Evolutionary conservation across 2,888 invertebrate species (phyloP).

Genomic region (Tachina lurida): DNA sequence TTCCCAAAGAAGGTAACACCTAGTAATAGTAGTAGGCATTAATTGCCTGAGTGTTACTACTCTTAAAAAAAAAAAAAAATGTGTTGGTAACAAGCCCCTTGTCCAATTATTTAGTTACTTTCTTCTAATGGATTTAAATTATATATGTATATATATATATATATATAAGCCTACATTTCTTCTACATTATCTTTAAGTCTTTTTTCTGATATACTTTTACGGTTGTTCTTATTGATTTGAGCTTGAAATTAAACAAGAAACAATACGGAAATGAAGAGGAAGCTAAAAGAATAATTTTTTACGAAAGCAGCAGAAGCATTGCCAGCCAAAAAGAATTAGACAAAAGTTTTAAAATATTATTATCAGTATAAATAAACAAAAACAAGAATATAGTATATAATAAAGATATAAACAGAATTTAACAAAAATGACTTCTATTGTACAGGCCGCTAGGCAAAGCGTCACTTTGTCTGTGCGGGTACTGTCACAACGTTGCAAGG

Average conservation of each 20-base stretch:
- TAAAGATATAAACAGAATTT: slow-evolving; percentile 34
- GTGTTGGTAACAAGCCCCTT: too few relatives aligned
- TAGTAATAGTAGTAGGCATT: too few relatives aligned
- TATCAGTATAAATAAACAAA: not conserved
- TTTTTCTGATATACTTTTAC: slow-evolving; percentile 55
- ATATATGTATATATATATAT: too few relatives aligned
- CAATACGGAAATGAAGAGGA: slow-evolving; percentile 8
- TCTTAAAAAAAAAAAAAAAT: too few relatives aligned
- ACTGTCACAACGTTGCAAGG: slow-evolving; percentile 11
- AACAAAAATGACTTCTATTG: slow-evolving; percentile 14
- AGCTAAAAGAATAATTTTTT: not conserved
- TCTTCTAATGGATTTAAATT: too few relatives aligned
- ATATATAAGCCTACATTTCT: too few relatives aligned
- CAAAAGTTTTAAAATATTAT: slow-evolving; percentile 49
- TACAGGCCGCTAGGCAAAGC: slow-evolving; percentile 11
- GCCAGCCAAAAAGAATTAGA: not conserved
- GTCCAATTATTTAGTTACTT: too few relatives aligned
- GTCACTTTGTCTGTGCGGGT: slow-evolving; percentile 38
- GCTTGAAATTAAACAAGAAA: slow-evolving; percentile 34
- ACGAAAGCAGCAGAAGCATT: slow-evolving; percentile 16
- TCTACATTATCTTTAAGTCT: not conserved
- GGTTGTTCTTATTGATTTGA: slow-evolving; percentile 61
- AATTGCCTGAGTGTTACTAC: too few relatives aligned
- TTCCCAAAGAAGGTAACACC: too few relatives aligned
- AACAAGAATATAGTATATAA: slow-evolving; percentile 20